A percentile compares a stretch with the other conserved stretches of the same genome.
These are phyloP conservation scores for Eupithecia exiguata DNA, from an alignment of 2,888 invertebrate genomes.

Conservation along the genomic window DNA sequence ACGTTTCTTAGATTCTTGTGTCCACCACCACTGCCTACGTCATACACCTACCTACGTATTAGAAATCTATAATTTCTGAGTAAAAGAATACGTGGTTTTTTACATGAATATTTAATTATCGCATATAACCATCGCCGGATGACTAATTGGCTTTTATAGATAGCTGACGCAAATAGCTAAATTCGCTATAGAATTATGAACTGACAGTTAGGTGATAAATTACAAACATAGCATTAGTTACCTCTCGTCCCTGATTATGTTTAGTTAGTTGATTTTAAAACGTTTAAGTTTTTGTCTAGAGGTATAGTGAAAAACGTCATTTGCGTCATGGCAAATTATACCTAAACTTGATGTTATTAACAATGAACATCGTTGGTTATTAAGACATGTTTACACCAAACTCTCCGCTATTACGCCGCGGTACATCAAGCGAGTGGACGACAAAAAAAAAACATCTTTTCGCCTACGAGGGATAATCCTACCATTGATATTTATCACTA, in stretches of 20 bases:
- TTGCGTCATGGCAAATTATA: constrained; percentile 1
- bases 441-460: too few species aligned
- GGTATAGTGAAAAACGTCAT: neutral
- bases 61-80: neutral
- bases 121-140: neutral
- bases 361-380: too few species aligned
- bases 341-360: neutral
- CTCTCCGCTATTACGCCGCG: neutral
- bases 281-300: neutral
- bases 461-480: too few species aligned
- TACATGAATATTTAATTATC: neutral
- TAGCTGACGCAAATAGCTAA: neutral
- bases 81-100: neutral
- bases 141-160: neutral
- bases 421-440: too few species aligned
- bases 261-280: neutral
- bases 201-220: neutral
- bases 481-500: too few species aligned
- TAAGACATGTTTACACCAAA: neutral
- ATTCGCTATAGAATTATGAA: neutral
- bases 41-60: neutral
- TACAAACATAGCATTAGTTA: neutral
- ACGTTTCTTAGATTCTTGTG: neutral
- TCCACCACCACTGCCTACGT: neutral
- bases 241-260: too few species aligned